A percentile compares a stretch with the other conserved stretches of the same genome.
Evolutionary conservation across 2,888 invertebrate genomes (phyloP).

Genomic region (Sinelater perroti): DNA sequence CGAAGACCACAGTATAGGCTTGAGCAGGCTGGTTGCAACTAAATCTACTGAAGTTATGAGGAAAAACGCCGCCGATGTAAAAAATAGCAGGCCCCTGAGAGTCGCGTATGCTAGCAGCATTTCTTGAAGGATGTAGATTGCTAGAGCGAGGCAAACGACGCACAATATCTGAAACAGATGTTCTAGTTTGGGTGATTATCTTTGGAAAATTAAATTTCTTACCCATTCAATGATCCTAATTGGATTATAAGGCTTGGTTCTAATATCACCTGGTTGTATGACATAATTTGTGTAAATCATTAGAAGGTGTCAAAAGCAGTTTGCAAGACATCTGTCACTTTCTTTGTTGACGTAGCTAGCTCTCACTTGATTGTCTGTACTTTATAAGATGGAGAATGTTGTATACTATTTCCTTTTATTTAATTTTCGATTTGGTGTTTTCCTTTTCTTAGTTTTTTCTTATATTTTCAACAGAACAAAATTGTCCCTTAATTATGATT

Average conservation of each 20-base stretch:
- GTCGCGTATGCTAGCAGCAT: not conserved
- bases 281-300: too few species aligned
- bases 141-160: conserved; percentile 31
- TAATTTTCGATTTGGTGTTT: too few species aligned
- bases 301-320: too few species aligned
- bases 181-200: not conserved
- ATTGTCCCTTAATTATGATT: too few species aligned
- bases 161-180: conserved; percentile 40
- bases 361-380: too few species aligned
- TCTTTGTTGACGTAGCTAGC: too few species aligned
- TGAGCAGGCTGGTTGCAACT: conserved; percentile 26
- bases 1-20: conserved; percentile 39
- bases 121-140: conserved; percentile 18
- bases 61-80: conserved; percentile 11
- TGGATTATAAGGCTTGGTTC: conserved; percentile 20
- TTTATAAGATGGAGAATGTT: too few species aligned
- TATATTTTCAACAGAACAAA: too few species aligned
- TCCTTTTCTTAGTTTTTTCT: too few species aligned
- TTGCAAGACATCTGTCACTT: too few species aligned
- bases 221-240: conserved; percentile 38
- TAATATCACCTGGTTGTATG: not conserved
- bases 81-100: conserved; percentile 6
- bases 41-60: conserved; percentile 38
- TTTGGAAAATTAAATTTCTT: conserved; percentile 12
- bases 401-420: too few species aligned